Evolutionary conservation across 37 sponge, comb jelly and placozoan genomes (phyloP).

Genomic region (Spongilla lacustris): DNA sequence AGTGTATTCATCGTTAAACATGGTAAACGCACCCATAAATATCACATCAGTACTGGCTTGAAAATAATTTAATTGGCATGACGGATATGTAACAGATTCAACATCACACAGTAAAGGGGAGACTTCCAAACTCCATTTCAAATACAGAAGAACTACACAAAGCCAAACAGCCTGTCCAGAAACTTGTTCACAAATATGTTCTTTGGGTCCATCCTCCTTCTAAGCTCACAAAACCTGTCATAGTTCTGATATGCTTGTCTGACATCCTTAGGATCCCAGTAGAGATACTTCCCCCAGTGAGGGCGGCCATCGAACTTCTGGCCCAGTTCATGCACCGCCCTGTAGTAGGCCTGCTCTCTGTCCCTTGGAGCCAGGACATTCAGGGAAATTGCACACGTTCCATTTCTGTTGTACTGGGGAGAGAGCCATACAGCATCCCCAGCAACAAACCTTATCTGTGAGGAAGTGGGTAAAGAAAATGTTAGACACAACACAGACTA

Average conservation of each 20-base stretch:
- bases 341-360: conserved; percentile 5
- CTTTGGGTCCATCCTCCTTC: conserved; percentile 10
- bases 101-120: neutral
- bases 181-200: conserved; percentile 12
- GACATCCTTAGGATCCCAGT: neutral
- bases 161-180: neutral
- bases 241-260: neutral
- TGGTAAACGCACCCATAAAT: no score
- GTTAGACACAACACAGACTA: no score
- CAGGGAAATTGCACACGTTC: conserved; percentile 41
- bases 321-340: neutral
- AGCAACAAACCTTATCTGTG: conserved; percentile 41
- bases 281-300: conserved; percentile 13
- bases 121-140: no score
- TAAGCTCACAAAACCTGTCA: neutral
- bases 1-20: no score
- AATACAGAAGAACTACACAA: neutral
- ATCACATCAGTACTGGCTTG: no score
- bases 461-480: neutral
- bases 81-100: no score
- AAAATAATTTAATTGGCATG: no score
- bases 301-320: neutral
- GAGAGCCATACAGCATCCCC: conserved; percentile 33
- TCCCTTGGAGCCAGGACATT: conserved; percentile 16
- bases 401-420: neutral